phyloP scores from a whole-genome alignment of 1,140 invertebrate species.

The Neotoxoptera formosana region DNA sequence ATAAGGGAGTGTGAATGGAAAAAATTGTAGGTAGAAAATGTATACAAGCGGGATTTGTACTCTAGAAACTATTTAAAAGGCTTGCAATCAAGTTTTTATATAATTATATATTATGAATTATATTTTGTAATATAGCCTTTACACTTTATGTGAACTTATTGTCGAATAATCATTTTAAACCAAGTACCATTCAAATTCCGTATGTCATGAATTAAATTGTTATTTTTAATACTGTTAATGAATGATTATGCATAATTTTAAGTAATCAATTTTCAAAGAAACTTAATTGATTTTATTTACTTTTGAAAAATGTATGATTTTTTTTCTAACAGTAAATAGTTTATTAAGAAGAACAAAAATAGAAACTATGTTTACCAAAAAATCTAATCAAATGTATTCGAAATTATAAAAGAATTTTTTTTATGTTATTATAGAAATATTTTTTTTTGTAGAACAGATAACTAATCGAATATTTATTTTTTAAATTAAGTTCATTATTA shows the following conservation, averaged over 20 bases:
- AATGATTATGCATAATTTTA: slow-evolving; percentile 24
- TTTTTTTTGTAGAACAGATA: background rate
- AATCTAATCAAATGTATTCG: background rate
- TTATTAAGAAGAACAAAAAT: background rate
- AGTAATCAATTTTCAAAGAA: background rate
- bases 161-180: slow-evolving; percentile 26
- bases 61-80: slow-evolving; percentile 36
- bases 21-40: slow-evolving; percentile 48
- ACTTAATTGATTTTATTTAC: background rate
- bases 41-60: slow-evolving; percentile 45
- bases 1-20: slow-evolving; percentile 41
- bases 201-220: slow-evolving; percentile 24
- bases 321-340: background rate
- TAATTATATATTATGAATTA: slow-evolving; percentile 47
- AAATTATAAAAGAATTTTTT: background rate
- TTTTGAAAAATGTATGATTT: background rate
- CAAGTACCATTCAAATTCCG: slow-evolving; percentile 11
- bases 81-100: slow-evolving; percentile 38
- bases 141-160: slow-evolving; percentile 37
- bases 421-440: background rate
- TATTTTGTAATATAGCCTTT: slow-evolving; percentile 53
- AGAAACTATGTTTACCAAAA: background rate
- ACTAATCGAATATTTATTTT: background rate
- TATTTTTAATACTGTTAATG: slow-evolving; percentile 21
- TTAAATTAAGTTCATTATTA: background rate